Conservation (phyloP, 2,113 vertebrate genomes). For the pig (Sus scrofa) region DNA sequence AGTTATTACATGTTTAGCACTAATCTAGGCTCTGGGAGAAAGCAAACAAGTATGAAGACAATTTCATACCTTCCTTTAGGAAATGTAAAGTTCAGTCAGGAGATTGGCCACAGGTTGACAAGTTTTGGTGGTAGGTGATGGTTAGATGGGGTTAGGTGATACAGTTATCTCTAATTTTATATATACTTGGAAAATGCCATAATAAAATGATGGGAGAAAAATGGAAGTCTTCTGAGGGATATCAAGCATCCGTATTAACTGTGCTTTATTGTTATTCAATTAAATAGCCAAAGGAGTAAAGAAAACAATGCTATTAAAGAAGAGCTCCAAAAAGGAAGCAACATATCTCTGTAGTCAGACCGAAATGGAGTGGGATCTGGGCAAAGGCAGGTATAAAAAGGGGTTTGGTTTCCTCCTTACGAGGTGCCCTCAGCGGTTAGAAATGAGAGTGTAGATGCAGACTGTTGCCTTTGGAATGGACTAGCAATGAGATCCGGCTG, state of each 20-base stretch:
- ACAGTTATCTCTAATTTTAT: neutral
- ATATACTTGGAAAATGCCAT: neutral
- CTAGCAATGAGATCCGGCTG: too few species aligned
- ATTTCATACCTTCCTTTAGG: neutral
- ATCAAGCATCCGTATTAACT: neutral
- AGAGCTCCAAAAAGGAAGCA: neutral
- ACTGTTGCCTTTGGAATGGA: too few species aligned
- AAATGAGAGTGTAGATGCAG: neutral
- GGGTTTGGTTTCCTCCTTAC: neutral
- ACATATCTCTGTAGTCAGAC: neutral
- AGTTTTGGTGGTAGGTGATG: neutral
- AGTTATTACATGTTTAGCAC: neutral
- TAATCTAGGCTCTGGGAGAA: neutral
- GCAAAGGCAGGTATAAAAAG: neutral
- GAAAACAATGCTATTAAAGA: neutral
- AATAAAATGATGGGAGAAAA: neutral
- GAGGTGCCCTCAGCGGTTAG: neutral
- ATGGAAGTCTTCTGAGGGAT: neutral
- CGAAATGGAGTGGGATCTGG: neutral
- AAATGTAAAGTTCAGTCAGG: neutral
- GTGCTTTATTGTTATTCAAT: neutral
- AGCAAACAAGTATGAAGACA: neutral
- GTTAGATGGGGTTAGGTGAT: neutral
- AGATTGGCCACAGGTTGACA: neutral
- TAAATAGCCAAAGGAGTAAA: neutral